These are phyloP conservation scores for Amorpha juglandis DNA, from an alignment of 2,888 invertebrate species.

Conservation along the genomic window DNA sequence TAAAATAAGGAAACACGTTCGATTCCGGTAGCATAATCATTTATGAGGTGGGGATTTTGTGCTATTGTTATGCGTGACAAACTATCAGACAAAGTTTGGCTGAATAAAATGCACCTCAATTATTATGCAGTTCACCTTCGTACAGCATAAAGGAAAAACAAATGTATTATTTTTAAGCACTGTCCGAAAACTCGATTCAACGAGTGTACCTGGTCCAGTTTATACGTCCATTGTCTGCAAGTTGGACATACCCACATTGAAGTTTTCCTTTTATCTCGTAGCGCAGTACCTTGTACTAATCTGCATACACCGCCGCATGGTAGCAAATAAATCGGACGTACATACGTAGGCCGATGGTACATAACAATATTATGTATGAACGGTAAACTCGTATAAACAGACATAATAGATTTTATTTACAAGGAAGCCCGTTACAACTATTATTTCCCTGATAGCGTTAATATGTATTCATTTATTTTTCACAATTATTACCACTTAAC, in stretches of 20 bases:
- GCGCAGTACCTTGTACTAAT: constrained; percentile 7
- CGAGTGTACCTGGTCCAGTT: background rate
- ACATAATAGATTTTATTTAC: constrained; percentile 46
- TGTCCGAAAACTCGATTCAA: background rate
- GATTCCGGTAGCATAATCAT: background rate
- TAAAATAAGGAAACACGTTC: background rate
- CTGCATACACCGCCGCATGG: constrained; percentile 11
- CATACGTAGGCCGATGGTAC: constrained; percentile 55
- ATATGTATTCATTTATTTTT: constrained; percentile 30
- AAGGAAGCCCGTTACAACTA: constrained; percentile 41
- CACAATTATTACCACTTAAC: constrained; percentile 26
- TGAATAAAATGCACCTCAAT: background rate
- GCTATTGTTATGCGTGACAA: background rate
- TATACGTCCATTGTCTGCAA: constrained; percentile 14
- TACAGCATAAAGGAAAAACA: background rate
- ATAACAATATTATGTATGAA: constrained; percentile 49
- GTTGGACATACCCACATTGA: constrained; percentile 14
- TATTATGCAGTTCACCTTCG: background rate
- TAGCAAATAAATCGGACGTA: constrained; percentile 34
- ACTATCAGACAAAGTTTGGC: background rate
- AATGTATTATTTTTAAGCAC: background rate
- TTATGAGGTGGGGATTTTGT: background rate
- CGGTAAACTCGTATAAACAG: constrained; percentile 45
- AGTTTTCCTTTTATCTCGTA: constrained; percentile 21
- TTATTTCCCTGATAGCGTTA: constrained; percentile 33